phyloP scores from a whole-genome alignment of 2,888 invertebrate species.

The Sipunculus nudus region DNA sequence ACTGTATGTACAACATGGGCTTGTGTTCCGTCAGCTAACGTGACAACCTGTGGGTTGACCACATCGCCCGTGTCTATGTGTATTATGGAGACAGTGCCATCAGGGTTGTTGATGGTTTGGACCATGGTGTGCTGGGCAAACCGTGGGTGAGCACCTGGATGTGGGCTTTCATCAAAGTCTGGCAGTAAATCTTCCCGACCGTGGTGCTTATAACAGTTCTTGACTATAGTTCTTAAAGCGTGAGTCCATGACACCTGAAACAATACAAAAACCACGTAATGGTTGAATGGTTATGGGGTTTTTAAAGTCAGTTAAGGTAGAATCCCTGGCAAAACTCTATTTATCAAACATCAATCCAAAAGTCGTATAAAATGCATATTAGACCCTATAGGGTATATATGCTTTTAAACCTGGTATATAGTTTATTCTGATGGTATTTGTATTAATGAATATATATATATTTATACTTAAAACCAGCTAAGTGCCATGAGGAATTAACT shows the following conservation, averaged over 20 bases:
- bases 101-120: slow-evolving; percentile 95
- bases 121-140: slow-evolving; percentile 71
- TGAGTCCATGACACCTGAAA: slow-evolving; percentile 96
- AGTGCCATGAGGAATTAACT: no score
- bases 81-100: slow-evolving; percentile 94
- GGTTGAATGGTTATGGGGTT: not conserved
- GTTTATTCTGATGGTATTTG: no score
- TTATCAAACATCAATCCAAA: no score
- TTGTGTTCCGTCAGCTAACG: slow-evolving; percentile 93
- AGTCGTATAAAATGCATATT: no score
- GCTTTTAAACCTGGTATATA: no score
- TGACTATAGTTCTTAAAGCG: slow-evolving; percentile 93
- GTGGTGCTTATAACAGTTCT: slow-evolving; percentile 98
- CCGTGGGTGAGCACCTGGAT: slow-evolving; percentile 4
- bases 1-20: slow-evolving; percentile 83
- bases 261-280: slow-evolving; percentile 17
- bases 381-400: no score
- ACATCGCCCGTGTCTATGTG: slow-evolving; percentile 77
- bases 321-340: no score
- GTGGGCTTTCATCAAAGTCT: slow-evolving; percentile 80
- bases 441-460: no score
- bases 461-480: no score
- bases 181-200: slow-evolving; percentile 94
- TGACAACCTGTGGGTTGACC: slow-evolving; percentile 75
- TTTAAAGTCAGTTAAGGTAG: no score